Base-by-base conservation (phyloP, 2,113 vertebrate genomes). In the Formicarius rufipectus region DNA sequence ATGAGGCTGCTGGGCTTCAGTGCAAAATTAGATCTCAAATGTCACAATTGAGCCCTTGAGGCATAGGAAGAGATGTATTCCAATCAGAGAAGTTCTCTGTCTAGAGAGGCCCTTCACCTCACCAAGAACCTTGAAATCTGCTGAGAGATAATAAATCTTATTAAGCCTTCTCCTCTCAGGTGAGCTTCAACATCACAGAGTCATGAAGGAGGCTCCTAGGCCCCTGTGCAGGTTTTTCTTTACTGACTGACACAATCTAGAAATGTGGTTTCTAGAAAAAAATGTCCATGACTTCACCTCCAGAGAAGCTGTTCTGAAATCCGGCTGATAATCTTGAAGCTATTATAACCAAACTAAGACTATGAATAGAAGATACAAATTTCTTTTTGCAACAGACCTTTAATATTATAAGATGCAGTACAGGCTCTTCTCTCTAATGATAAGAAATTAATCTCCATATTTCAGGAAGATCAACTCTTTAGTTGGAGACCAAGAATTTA, bases 1-100 rank as follows among this genome's bases (percentile, higher is more conserved):
- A 93, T 39, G 69, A 94, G 90, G 33, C 31, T 80, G 63, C 55
- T 86, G 72, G 14, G 44, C 56, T 94, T 89, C 14, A 9, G 30
- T 56, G 64, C 60, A 94, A 96, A 93, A 93, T 95, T 68, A 83
- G 44, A 78, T 72, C 60, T 93, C 68, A 86, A 80, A 90, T 4
- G 4, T 49, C 56, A 81, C 59, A 84, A 77, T 1, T 49, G 47
- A 94, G 56, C 47, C 44, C 23, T 89, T 85, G 39, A 84, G 64
- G 47, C n/a, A 22, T 10, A 82, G 71, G 25, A 73, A 78, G 47
- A 83, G 8, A 87, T 30, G 17, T 25, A 80, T 22, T 88, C 13
- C 45, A 47, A 19, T 27, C 7, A 5, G 55, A 77, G 35, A 80
- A 87, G n/a, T 40, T 69, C n/a, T 67, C 47, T 80, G 5, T 44